These are phyloP conservation scores for Lepisosteus oculatus DNA, from an alignment of 2,113 vertebrate genomes.

Conservation along the genomic window DNA sequence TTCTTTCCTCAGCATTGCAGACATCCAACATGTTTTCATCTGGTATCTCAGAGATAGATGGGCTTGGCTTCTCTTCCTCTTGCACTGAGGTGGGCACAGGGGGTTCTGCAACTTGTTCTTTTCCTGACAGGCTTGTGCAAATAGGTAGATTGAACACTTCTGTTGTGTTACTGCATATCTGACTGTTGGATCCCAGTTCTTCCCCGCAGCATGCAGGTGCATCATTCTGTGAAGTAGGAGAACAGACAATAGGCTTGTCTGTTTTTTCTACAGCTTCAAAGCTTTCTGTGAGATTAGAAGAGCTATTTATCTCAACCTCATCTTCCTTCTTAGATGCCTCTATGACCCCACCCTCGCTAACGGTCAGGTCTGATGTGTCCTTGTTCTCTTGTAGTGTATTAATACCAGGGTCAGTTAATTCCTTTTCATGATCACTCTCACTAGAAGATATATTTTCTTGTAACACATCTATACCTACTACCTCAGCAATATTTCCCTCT, in stretches of 20 bases:
- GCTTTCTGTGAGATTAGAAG: not conserved
- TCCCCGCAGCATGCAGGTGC: too few species aligned
- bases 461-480: not conserved
- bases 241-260: too few species aligned
- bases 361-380: not conserved
- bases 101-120: too few species aligned
- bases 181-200: too few species aligned
- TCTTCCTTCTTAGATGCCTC: not conserved
- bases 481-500: not conserved
- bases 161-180: too few species aligned
- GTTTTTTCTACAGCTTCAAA: too few species aligned
- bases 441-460: slow-evolving; percentile 1
- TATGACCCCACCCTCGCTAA: not conserved
- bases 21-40: slow-evolving; percentile 27
- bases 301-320: not conserved
- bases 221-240: too few species aligned
- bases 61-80: too few species aligned
- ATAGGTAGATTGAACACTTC: too few species aligned
- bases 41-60: not conserved
- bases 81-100: too few species aligned
- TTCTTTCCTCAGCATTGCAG: slow-evolving; percentile 39
- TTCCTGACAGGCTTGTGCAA: too few species aligned
- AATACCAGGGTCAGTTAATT: not conserved
- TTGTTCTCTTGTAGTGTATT: not conserved
- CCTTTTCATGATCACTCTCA: too few species aligned